Evolutionary conservation across 2,113 vertebrate species (phyloP).

Genomic region (Pomatorhinus ruficollis): DNA sequence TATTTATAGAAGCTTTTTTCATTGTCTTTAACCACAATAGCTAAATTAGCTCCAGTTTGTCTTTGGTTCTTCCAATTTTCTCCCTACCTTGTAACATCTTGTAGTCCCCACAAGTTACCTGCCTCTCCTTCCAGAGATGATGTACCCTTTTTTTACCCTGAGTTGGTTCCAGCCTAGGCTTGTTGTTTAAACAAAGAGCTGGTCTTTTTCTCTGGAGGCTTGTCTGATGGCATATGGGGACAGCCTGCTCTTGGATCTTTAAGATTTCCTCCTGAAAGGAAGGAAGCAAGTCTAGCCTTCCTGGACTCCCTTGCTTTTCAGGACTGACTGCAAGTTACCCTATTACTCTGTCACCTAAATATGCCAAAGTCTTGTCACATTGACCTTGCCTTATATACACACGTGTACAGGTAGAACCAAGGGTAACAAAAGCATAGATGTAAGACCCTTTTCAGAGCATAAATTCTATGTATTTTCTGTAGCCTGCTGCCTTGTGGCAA

Average conservation of each 20-base stretch:
- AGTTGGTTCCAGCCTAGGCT: not conserved
- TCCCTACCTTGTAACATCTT: not conserved
- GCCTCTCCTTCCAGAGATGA: not conserved
- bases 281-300: not conserved
- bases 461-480: not conserved
- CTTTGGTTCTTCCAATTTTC: not conserved
- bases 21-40: not conserved
- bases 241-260: not conserved
- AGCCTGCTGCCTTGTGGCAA: not conserved
- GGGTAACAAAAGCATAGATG: not conserved
- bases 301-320: not conserved
- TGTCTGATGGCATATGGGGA: not conserved
- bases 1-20: not conserved
- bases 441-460: not conserved
- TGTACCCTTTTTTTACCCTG: not conserved
- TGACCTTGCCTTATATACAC: not conserved
- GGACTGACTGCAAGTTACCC: not conserved
- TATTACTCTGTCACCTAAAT: not conserved
- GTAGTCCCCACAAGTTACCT: too few species aligned
- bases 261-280: not conserved
- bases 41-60: not conserved
- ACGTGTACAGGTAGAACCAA: not conserved
- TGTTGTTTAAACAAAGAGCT: not conserved
- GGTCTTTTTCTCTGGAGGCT: not conserved
- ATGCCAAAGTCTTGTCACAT: not conserved